Conservation (phyloP, 2,888 invertebrate genomes). For the Pocota personata region DNA sequence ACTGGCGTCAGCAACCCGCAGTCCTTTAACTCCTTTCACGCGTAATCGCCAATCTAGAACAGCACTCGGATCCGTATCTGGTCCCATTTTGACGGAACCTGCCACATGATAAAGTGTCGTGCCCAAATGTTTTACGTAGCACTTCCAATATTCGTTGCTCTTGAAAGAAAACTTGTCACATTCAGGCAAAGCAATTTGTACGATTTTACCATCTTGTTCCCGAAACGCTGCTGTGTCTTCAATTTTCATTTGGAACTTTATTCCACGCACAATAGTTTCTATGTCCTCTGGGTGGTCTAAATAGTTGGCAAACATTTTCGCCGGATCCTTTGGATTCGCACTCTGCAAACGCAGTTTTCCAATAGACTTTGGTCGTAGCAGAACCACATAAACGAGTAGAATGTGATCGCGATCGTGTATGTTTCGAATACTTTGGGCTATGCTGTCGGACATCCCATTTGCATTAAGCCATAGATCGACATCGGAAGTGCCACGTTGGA, state of each 20-base stretch:
- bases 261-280: slow-evolving; percentile 78
- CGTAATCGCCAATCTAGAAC: slow-evolving; percentile 87
- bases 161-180: slow-evolving; percentile 77
- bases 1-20: slow-evolving; percentile 89
- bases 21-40: slow-evolving; percentile 86
- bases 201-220: slow-evolving; percentile 77
- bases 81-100: slow-evolving; percentile 89
- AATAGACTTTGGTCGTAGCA: slow-evolving; percentile 81
- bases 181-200: slow-evolving; percentile 73
- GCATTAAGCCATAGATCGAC: slow-evolving; percentile 52
- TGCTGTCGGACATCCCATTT: slow-evolving; percentile 33
- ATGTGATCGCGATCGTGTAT: slow-evolving; percentile 54
- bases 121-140: slow-evolving; percentile 86
- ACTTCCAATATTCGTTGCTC: slow-evolving; percentile 85
- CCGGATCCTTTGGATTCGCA: slow-evolving; percentile 83
- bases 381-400: slow-evolving; percentile 66
- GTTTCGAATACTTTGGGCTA: slow-evolving; percentile 30
- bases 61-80: slow-evolving; percentile 84
- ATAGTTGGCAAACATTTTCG: slow-evolving; percentile 85
- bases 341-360: slow-evolving; percentile 83
- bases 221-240: slow-evolving; percentile 82
- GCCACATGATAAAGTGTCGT: slow-evolving; percentile 87
- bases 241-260: slow-evolving; percentile 79
- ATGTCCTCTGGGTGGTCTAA: slow-evolving; percentile 83
- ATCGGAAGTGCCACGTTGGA: slow-evolving; percentile 77